phyloP scores from a whole-genome alignment of 2,888 invertebrate genomes.

The Sabellastarte sp. region DNA sequence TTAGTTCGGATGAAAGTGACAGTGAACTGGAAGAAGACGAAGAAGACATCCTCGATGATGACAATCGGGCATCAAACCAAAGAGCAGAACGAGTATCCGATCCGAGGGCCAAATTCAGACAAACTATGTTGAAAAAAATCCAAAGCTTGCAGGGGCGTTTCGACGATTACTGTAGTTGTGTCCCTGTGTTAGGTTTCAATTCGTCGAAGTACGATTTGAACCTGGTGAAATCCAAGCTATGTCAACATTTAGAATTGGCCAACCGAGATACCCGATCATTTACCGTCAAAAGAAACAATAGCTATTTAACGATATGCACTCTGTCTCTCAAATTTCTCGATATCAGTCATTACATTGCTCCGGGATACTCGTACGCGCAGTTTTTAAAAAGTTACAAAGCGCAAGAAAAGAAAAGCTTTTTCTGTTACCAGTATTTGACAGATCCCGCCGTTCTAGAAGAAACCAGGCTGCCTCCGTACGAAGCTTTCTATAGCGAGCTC shows the following conservation, averaged over 20 bases:
- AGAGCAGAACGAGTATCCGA: neutral
- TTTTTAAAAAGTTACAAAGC: neutral
- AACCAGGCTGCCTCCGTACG: neutral
- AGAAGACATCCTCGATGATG: neutral
- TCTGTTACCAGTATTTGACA: neutral
- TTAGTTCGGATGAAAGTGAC: neutral
- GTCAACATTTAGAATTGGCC: neutral
- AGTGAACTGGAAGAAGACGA: neutral
- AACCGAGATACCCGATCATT: neutral
- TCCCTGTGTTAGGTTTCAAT: neutral
- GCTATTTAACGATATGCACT: neutral
- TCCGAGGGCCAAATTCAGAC: neutral
- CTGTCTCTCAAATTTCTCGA: neutral
- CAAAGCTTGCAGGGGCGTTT: neutral
- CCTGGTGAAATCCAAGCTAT: neutral
- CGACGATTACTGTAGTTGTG: neutral
- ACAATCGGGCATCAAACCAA: neutral
- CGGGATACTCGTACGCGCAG: neutral
- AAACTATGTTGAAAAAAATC: neutral
- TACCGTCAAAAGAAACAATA: neutral
- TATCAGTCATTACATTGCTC: neutral
- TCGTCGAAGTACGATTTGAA: neutral
- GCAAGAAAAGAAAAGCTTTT: neutral
- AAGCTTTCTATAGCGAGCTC: neutral
- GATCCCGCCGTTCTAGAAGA: neutral